Conservation (phyloP, 1,140 invertebrate genomes). For the Papilio polytes region DNA sequence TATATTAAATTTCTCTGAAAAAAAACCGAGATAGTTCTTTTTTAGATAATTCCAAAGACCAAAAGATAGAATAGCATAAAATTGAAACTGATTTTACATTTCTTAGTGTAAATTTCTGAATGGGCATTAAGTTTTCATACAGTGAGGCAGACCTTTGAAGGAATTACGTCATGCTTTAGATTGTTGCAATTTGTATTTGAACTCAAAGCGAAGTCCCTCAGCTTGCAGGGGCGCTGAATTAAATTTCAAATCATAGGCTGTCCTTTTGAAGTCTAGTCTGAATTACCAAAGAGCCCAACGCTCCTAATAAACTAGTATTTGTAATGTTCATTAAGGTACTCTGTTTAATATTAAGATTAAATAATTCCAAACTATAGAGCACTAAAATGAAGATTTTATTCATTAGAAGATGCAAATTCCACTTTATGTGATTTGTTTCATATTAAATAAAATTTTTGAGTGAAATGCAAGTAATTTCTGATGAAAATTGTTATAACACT, state of each 20-base stretch:
- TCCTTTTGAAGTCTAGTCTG: slow-evolving; percentile 45
- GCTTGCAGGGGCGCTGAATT: slow-evolving; percentile 68
- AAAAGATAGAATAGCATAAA: background rate
- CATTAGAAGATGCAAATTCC: too few species aligned
- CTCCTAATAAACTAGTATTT: background rate
- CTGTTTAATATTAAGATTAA: background rate
- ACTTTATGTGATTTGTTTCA: too few species aligned
- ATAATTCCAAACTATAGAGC: background rate
- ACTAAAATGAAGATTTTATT: background rate
- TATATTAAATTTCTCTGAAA: background rate
- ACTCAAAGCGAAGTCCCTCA: slow-evolving; percentile 58
- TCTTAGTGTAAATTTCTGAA: background rate
- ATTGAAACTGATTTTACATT: background rate
- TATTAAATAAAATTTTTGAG: too few species aligned
- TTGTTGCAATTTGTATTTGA: slow-evolving; percentile 67
- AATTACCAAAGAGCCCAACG: slow-evolving; percentile 49
- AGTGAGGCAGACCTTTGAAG: slow-evolving; percentile 50
- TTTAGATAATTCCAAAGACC: too few species aligned
- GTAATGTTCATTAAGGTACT: background rate
- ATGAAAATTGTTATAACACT: too few species aligned
- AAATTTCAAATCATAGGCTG: slow-evolving; percentile 57
- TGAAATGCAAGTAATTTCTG: too few species aligned
- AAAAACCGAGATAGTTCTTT: background rate
- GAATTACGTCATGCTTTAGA: slow-evolving; percentile 64
- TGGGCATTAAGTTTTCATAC: slow-evolving; percentile 22